Evolutionary conservation across 2,888 invertebrate species (phyloP), one percentile per base, ranked within the genome.

Genomic region (Notocelia uddmanniana): DNA sequence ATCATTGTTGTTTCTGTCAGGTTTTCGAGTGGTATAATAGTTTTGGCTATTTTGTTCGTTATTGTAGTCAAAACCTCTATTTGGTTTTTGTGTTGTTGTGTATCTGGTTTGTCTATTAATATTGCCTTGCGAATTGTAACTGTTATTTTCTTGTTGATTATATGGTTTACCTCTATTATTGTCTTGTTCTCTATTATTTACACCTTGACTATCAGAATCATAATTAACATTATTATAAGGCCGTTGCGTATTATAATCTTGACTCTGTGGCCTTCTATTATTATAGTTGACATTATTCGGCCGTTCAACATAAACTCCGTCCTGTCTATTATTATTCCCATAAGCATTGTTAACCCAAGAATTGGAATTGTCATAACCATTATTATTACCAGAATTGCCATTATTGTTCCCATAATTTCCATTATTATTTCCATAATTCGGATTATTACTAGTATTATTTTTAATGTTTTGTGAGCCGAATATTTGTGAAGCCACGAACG

Each of bases 401-500:
- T 55, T 55, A 66, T 37, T 57, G 11, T n/a, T 60, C 1, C 41
- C 45, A 26, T n/a, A n/a, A n/a, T n/a, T n/a, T n/a, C 3, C 66
- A 57, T 48, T 68, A 57, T 57, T 67, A 45, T 55, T 67, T 9
- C 34, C 50, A 54, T 64, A 37, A 34, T 54, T 54, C n/a, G n/a
- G 18, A 18, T 55, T 55, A 45, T 45, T 55, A 11, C 10, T 26
- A 15, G 54, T 68, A 48, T 57, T 15, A 45, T 57, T 58, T 8
- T 34, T 48, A 3, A 48, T 34, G 13, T 58, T 31, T 13, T 58
- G 68, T 6, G 45, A n/a, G 2, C 70, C 74, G 68, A 80, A 83
- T 0, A 79, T 73, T 1, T 81, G 79, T 6, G 83, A 78, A 0
- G 84, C 75, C 11, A 84, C 63, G 48, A 85, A 84, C 0, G 77